Conservation (phyloP, 2,113 vertebrate species). For the Coracopsis vasa region DNA sequence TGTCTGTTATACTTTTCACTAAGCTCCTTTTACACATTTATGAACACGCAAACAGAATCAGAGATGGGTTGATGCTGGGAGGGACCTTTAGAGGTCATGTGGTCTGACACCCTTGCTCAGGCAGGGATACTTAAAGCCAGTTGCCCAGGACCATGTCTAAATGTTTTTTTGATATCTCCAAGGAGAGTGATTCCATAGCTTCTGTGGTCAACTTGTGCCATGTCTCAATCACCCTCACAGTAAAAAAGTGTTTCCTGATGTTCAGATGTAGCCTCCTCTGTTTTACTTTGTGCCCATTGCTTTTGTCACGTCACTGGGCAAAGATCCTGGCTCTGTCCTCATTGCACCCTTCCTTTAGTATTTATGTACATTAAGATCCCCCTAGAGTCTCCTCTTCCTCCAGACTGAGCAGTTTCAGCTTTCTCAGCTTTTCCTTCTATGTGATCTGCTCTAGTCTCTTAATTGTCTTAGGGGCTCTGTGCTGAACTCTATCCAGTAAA, state of each 20-base stretch:
- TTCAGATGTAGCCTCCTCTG: not conserved
- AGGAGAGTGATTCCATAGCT: not conserved
- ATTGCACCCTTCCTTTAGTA: not conserved
- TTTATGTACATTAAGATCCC: not conserved
- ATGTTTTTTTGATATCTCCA: not conserved
- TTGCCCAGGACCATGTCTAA: not conserved
- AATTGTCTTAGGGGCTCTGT: not conserved
- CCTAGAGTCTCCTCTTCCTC: not conserved
- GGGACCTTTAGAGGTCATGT: not conserved
- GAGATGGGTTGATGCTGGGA: not conserved
- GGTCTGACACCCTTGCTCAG: rapidly evolving
- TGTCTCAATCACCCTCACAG: not conserved
- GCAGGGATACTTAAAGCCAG: not conserved
- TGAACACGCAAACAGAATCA: not conserved
- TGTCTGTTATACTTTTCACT: not conserved
- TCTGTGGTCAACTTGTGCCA: not conserved
- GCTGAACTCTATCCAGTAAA: not conserved
- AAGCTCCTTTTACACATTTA: not conserved
- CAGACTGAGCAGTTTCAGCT: not conserved
- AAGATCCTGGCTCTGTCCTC: not conserved
- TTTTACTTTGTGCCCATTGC: not conserved
- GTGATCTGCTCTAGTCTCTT: not conserved
- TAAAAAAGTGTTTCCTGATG: not conserved
- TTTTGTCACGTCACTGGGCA: not conserved
- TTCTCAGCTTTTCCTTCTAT: not conserved